Conservation (phyloP, 2,888 invertebrate genomes). For the Cerastis rubricosa region DNA sequence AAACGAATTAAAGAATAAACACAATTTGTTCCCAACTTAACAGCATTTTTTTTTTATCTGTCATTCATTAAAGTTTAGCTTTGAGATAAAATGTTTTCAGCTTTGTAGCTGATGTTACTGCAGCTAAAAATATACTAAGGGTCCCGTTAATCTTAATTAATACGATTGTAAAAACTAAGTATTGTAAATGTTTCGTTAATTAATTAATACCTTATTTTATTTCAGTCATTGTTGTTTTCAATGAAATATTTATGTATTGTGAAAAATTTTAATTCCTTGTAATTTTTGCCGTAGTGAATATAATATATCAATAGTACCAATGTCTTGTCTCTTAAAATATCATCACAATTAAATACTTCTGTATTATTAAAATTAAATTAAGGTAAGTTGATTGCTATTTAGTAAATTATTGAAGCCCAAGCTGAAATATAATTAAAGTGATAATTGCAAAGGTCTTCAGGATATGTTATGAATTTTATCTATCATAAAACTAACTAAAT, state of each 20-base stretch:
- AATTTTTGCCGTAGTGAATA: background rate
- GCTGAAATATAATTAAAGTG: background rate
- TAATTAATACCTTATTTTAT: background rate
- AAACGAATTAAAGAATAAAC: background rate
- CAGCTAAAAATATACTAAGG: background rate
- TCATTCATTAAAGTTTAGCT: background rate
- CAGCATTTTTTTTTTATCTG: too few relatives aligned
- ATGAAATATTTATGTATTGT: background rate
- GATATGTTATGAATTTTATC: background rate
- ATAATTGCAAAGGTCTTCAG: background rate
- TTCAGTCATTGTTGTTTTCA: background rate
- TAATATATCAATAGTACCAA: background rate
- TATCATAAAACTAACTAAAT: background rate
- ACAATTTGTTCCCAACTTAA: background rate
- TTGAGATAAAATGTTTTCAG: background rate
- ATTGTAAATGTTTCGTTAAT: background rate
- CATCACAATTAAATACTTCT: background rate
- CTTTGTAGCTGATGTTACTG: background rate
- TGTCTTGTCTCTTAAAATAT: background rate
- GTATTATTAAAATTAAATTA: background rate
- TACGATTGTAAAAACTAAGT: background rate
- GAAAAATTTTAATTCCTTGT: background rate
- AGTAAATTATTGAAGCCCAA: background rate
- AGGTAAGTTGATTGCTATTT: background rate
- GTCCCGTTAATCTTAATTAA: background rate